These are phyloP conservation scores for Unio pictorum DNA, from an alignment of 2,888 invertebrate species.

Conservation along the genomic window DNA sequence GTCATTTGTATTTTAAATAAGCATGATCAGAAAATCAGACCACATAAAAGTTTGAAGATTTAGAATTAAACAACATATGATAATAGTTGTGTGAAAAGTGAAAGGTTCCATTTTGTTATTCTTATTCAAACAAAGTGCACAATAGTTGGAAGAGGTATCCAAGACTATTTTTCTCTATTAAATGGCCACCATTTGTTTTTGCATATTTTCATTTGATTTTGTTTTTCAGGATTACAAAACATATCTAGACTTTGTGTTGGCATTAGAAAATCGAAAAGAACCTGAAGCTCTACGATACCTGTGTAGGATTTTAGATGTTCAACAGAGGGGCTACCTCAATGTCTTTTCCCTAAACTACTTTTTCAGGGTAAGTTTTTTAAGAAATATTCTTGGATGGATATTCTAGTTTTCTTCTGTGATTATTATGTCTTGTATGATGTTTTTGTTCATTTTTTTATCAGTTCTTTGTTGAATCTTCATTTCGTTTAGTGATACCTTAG, in stretches of 20 bases:
- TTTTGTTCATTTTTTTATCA: slow-evolving; percentile 11
- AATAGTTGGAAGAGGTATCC: no score
- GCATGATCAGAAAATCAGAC: no score
- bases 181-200: no score
- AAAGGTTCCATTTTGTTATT: no score
- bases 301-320: slow-evolving; percentile 91
- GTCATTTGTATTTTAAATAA: no score
- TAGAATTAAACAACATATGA: no score
- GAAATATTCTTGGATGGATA: neutral
- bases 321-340: slow-evolving; percentile 89
- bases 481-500: no score
- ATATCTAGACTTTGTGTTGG: slow-evolving; percentile 93
- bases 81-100: no score
- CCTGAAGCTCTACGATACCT: slow-evolving; percentile 93
- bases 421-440: neutral
- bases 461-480: neutral
- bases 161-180: no score
- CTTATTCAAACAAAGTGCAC: no score
- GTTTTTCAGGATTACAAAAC: slow-evolving; percentile 89
- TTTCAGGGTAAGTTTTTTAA: slow-evolving; percentile 79
- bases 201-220: slow-evolving; percentile 2
- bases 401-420: neutral
- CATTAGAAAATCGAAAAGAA: slow-evolving; percentile 91
- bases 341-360: slow-evolving; percentile 93
- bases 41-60: no score